phyloP scores from a whole-genome alignment of 2,113 vertebrate species.

The Tragelaphus buxtoni region DNA sequence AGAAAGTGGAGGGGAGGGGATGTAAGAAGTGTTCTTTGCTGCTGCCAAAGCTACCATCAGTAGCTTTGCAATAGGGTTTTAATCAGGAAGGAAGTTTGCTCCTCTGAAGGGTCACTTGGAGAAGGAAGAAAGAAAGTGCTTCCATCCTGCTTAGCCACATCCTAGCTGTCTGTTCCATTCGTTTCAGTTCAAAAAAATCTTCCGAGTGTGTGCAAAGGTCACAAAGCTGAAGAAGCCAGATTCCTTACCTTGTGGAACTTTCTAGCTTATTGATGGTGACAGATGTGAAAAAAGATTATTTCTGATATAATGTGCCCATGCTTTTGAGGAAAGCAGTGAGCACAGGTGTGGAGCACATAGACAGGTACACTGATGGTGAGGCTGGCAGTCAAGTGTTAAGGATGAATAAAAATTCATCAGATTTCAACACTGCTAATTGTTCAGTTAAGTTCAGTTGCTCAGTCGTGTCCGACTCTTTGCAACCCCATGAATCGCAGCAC shows the following conservation, averaged over 20 bases:
- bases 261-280: not conserved
- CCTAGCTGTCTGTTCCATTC: not conserved
- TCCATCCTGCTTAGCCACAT: not conserved
- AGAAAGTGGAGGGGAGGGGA: not conserved
- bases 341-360: not conserved
- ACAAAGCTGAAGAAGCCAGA: not conserved
- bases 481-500: too few species aligned
- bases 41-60: not conserved
- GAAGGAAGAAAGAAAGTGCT: not conserved
- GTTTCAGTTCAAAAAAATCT: not conserved
- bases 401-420: not conserved
- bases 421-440: not conserved
- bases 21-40: not conserved
- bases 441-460: too few species aligned
- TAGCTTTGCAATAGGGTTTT: not conserved
- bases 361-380: accelerated
- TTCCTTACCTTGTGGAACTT: not conserved
- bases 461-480: too few species aligned
- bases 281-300: not conserved
- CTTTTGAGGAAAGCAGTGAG: not conserved
- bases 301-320: too few species aligned
- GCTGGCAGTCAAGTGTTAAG: not conserved
- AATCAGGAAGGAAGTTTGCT: not conserved
- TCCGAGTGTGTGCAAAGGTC: not conserved
- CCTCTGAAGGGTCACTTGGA: not conserved